Evolutionary conservation across 92 coral and sea anemone genomes (phyloP).

Genomic region (Epizoanthus stellaris): DNA sequence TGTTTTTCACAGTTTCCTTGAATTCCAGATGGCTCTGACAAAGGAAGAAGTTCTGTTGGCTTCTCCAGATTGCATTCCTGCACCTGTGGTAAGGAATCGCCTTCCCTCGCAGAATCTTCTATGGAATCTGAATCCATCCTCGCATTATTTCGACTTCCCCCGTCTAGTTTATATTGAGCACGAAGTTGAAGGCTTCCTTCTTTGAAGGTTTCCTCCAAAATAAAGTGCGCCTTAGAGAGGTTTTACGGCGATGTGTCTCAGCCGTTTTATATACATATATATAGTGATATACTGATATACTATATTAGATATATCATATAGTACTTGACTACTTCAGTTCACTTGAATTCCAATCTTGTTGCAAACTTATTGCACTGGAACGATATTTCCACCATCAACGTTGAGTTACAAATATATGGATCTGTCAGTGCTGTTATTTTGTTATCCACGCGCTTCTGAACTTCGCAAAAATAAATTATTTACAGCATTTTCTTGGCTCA

Average conservation of each 20-base stretch:
- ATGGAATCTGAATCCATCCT: conserved; percentile 11
- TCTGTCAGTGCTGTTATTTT: background rate
- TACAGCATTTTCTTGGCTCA: background rate
- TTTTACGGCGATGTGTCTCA: background rate
- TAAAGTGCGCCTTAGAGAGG: background rate
- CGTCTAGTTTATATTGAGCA: background rate
- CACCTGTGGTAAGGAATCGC: background rate
- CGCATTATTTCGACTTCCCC: background rate
- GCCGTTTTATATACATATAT: background rate
- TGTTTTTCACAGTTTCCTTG: background rate
- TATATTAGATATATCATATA: too few relatives aligned
- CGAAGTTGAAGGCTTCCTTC: background rate
- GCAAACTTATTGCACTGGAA: background rate
- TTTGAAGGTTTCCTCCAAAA: background rate
- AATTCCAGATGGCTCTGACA: background rate
- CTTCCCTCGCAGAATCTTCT: background rate
- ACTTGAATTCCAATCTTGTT: background rate
- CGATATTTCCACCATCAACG: background rate
- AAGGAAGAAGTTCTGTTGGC: background rate
- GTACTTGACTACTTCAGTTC: too few relatives aligned
- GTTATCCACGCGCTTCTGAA: background rate
- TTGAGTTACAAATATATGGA: too few relatives aligned
- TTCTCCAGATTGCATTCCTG: background rate
- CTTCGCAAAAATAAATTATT: background rate
- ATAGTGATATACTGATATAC: too few relatives aligned